phyloP scores from a whole-genome alignment of 1,140 invertebrate species.

The Drosophila sp. region DNA sequence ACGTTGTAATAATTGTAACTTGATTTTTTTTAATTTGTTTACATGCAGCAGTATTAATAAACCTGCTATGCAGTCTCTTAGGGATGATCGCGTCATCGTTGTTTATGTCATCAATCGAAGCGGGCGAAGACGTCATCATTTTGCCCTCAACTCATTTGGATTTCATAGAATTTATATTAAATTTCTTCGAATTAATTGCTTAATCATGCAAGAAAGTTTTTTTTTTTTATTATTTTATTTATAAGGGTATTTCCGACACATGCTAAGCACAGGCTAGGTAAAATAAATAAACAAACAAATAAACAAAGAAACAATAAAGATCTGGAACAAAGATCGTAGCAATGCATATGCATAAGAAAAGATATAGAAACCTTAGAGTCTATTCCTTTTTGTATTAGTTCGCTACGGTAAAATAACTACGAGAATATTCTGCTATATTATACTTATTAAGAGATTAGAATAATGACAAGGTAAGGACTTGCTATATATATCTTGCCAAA shows the following conservation, averaged over 20 bases:
- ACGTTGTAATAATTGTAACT: conserved; percentile 4
- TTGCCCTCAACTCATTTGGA: not conserved
- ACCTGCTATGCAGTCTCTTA: not conserved
- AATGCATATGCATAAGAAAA: not conserved
- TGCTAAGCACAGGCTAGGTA: conserved; percentile 11
- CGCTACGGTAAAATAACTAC: too few species aligned
- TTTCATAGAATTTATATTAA: conserved; percentile 33
- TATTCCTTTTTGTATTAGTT: too few species aligned
- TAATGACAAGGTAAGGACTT: too few species aligned
- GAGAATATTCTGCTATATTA: too few species aligned
- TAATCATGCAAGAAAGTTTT: conserved; percentile 24
- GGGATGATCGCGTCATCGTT: conserved; percentile 2
- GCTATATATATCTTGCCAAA: too few species aligned
- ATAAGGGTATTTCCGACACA: conserved; percentile 3
- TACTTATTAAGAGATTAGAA: too few species aligned
- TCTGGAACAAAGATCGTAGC: conserved; percentile 23
- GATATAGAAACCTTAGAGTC: not conserved
- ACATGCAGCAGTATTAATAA: not conserved
- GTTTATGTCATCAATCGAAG: conserved; percentile 2
- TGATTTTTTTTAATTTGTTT: conserved; percentile 5
- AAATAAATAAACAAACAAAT: conserved; percentile 37
- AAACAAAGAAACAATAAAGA: conserved; percentile 50
- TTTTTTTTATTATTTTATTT: not conserved
- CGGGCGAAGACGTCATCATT: not conserved
- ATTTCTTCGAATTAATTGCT: conserved; percentile 37